Percentiles rank a stretch among this genome's conserved stretches.
Conservation (phyloP, 2,888 invertebrate species). For the Odontomyia ornata region DNA sequence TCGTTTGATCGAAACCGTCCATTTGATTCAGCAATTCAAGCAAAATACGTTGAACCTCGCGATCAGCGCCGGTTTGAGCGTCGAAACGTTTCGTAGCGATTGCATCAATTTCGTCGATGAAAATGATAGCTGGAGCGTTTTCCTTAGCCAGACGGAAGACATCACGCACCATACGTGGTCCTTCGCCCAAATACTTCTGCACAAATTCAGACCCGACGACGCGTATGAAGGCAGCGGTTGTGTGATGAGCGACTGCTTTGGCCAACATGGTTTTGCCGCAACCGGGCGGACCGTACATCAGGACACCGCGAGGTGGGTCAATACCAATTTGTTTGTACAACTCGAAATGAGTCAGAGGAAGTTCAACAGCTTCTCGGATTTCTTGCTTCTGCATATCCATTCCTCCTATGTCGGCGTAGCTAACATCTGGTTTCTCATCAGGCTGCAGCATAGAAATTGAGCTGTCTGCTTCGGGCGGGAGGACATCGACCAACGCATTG, state of each 20-base stretch:
- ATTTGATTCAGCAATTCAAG: constrained; percentile 98
- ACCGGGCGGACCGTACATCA: constrained; percentile 99
- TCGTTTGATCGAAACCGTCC: constrained; percentile 99
- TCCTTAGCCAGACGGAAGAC: constrained; percentile 99
- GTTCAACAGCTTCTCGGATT: constrained; percentile 97
- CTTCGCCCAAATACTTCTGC: constrained; percentile 98
- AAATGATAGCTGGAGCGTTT: constrained; percentile 99
- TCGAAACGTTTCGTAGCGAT: constrained; percentile 99
- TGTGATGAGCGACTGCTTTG: constrained; percentile 98
- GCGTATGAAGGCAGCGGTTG: constrained; percentile 97
- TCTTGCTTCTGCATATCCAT: constrained; percentile 99
- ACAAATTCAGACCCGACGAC: constrained; percentile 99
- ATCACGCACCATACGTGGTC: constrained; percentile 98
- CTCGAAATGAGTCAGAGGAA: constrained; percentile 98
- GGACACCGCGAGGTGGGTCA: constrained; percentile 96
- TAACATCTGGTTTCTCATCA: constrained; percentile 98
- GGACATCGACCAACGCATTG: constrained; percentile 98
- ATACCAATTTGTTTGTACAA: constrained; percentile 98
- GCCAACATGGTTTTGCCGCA: constrained; percentile 99
- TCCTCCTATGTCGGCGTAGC: constrained; percentile 97
- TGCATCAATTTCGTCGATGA: constrained; percentile 99
- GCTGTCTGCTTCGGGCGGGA: constrained; percentile 98
- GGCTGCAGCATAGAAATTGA: constrained; percentile 97
- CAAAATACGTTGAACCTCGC: constrained; percentile 97
- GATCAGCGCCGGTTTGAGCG: constrained; percentile 97